Evolutionary conservation across 2,797 vertebrate species (phyloP), one percentile per base, ranked within the genome.

Genomic region (Hoplostethus atlanticus): DNA sequence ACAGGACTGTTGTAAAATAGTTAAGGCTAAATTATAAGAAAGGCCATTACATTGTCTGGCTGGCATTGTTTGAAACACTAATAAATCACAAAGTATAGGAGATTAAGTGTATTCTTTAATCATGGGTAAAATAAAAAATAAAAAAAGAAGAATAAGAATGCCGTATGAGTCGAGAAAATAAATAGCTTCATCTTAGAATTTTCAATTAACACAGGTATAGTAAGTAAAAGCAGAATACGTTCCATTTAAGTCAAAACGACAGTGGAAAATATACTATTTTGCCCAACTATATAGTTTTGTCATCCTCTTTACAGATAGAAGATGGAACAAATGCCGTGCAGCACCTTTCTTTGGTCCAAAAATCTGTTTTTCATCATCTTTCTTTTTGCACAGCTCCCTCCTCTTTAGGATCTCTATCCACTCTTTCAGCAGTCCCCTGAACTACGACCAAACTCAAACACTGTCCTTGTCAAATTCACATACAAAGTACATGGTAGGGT

Each of bases 381-480:
- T 25, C 59, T 11, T 17, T 36, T 17, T 28, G 28, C 21, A 63
- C 30, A 6, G 5, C 3, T 50, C n/a, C 10, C 16, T 17, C 10
- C n/a, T 50, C 17, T 36, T 56, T 3, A 55, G 28, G 30, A 3
- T 58, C 17, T 21, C 31, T 13, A 17, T 8, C 36, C 50, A 13
- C 40, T 9, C 28, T 42, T 47, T 50, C 28, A 44, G 5, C 40
- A 30, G 55, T 60, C 50, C 65, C 21, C 30, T 62, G 21, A 50
- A 8, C 13, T 13, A 1, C 34, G 50, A 56, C 15, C 40, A 16
- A 38, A 15, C 36, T 95, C 81, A 95, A 42, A 93, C 86, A 52
- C 88, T 91, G 86, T 97, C 97, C 80, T 97, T 99, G 88, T 98
- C 96, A 73, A 99, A 99, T 90, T 99, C 98, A 34, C 98, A 99